Evolutionary conservation across 2,888 invertebrate genomes (phyloP).

Genomic region (Cerceris ruficornis): DNA sequence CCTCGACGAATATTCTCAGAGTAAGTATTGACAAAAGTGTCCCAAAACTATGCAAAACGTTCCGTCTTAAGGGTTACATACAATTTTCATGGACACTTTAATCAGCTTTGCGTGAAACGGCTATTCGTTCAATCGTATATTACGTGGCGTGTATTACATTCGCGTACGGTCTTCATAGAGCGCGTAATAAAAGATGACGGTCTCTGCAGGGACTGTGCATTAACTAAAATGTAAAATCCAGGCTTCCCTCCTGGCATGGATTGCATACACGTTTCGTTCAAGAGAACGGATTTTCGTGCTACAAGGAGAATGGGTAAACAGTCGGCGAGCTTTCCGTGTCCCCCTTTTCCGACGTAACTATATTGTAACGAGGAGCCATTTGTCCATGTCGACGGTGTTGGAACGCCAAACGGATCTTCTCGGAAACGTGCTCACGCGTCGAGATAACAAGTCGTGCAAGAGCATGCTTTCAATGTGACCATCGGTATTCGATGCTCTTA

Average conservation of each 20-base stretch:
- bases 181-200: background rate
- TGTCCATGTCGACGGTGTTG: slow-evolving; percentile 54
- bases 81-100: background rate
- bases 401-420: slow-evolving; percentile 27
- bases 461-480: background rate
- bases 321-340: slow-evolving; percentile 38
- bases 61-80: no score
- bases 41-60: no score
- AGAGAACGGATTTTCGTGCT: slow-evolving; percentile 43
- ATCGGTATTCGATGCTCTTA: background rate
- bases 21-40: no score
- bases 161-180: background rate
- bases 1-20: no score
- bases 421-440: slow-evolving; percentile 43
- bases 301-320: slow-evolving; percentile 31
- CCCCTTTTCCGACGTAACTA: slow-evolving; percentile 53
- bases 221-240: slow-evolving; percentile 21
- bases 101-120: background rate
- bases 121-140: background rate
- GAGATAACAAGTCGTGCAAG: slow-evolving; percentile 8
- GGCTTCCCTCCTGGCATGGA: background rate
- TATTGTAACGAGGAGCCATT: slow-evolving; percentile 61
- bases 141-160: background rate
- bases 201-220: background rate
- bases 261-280: background rate